Evolutionary conservation across 2,113 vertebrate genomes (phyloP).

Genomic region (Lichenostomus cassidix): DNA sequence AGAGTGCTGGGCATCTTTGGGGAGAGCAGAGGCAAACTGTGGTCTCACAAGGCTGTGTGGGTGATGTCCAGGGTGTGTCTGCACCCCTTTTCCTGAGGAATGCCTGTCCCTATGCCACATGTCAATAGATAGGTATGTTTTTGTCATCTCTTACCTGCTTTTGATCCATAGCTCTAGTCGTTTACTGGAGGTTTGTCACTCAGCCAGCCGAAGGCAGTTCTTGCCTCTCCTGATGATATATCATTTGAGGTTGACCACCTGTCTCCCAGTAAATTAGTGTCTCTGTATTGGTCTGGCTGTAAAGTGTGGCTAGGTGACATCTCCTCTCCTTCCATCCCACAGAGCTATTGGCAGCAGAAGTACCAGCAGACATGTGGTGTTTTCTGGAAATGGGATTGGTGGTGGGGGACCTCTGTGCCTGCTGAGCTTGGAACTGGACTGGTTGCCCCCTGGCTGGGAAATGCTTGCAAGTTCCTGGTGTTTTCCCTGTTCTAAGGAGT

Average conservation of each 20-base stretch:
- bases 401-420: accelerated
- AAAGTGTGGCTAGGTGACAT: background rate
- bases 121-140: background rate
- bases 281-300: background rate
- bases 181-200: background rate
- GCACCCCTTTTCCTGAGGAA: background rate
- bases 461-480: background rate
- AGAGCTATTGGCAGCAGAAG: background rate
- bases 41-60: background rate
- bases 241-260: background rate
- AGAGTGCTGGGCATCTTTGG: background rate
- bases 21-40: background rate
- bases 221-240: background rate
- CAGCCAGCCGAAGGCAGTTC: background rate
- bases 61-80: background rate
- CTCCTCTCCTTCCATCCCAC: background rate
- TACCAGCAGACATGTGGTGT: background rate
- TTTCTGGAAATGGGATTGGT: background rate
- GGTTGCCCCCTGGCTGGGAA: background rate
- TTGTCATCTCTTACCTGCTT: background rate
- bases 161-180: background rate
- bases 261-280: background rate
- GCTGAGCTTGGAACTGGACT: background rate
- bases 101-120: accelerated
- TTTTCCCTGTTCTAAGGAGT: background rate